Percentiles rank a stretch among this genome's conserved stretches.
phyloP scores from a whole-genome alignment of 2,797 vertebrate genomes.

The Myotis findleyi region DNA sequence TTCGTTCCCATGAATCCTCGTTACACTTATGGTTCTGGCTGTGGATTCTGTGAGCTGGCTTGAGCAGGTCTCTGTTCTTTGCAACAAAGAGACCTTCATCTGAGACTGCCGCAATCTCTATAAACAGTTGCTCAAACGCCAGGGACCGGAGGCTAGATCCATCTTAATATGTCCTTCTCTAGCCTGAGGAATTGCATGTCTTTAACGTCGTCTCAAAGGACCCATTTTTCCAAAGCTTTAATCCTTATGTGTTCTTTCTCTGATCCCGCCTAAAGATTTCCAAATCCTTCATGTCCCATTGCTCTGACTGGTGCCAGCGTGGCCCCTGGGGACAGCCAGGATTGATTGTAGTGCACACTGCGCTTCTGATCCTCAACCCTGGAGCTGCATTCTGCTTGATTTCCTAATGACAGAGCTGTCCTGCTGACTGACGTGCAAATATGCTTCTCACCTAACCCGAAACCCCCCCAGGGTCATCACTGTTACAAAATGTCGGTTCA shows the following conservation, averaged over 20 bases:
- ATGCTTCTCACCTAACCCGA: constrained; percentile 48
- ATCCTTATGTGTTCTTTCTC: constrained; percentile 20
- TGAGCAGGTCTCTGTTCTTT: neutral
- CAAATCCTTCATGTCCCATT: constrained; percentile 11
- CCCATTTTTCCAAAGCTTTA: constrained; percentile 31
- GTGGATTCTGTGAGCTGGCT: neutral
- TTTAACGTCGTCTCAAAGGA: constrained; percentile 14
- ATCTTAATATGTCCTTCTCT: neutral
- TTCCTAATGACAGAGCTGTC: constrained; percentile 59
- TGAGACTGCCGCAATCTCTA: neutral
- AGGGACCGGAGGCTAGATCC: neutral
- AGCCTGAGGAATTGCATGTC: neutral
- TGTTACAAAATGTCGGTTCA: constrained; percentile 46
- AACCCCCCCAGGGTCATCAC: constrained; percentile 27
- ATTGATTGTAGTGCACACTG: neutral
- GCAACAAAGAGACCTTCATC: neutral
- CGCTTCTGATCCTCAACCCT: neutral
- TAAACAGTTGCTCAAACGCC: neutral
- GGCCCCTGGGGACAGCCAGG: constrained; percentile 20
- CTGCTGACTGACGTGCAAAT: constrained; percentile 38
- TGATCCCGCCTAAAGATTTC: constrained; percentile 29
- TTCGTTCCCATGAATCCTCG: neutral
- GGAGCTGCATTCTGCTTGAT: neutral
- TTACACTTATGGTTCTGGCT: neutral
- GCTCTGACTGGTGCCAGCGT: neutral